Base-by-base conservation (phyloP, 2,113 vertebrate species). In the Thalassarche chlororhynchos region DNA sequence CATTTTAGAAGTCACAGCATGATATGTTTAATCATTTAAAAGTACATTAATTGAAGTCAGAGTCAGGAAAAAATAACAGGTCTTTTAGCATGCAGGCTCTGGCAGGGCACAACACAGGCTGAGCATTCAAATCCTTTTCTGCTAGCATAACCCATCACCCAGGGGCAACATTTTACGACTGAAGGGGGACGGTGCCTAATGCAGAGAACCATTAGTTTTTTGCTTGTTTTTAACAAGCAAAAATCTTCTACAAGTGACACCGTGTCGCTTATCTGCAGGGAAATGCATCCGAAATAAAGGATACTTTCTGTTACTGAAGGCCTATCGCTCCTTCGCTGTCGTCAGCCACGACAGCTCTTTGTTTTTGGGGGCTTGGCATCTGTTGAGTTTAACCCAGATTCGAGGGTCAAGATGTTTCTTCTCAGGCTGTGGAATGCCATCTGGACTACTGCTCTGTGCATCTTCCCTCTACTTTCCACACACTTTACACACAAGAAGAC, bases 1-100 rank as follows among this genome's bases (percentile, higher is more conserved):
- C 98, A 98, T 98, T 98, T 98, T 94, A 97, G 97, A 97, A 98
- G 97, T 98, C 98, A 98, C 98, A 98, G 98, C 98, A 97, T 98
- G 97, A 98, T 98, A 97, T 98, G 97, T 98, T 98, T 98, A 98
- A 97, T 97, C 92, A 98, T 97, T 98, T 82, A 98, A 97, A 98
- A 98, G 96, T 98, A 97, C 93, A 96, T 98, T 98, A 98, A 98
- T 98, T 98, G 97, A 97, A 98, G 95, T 96, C 97, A 96, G 91
- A 93, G 92, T 82, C 83, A 87, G 72, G 89, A 87, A 96, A 96
- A 97, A 95, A 95, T 82, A 94, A 82, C 97, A 55, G 64, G 89
- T 61, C 92, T 96, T 90, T 93, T 54, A 89, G 92, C 78, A 91
- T 4, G 31, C 92, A 57, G 90, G 86, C 83, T 94, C 94, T 96